phyloP scores from a whole-genome alignment of 2,888 invertebrate species.

The Drosophila borborema region DNA sequence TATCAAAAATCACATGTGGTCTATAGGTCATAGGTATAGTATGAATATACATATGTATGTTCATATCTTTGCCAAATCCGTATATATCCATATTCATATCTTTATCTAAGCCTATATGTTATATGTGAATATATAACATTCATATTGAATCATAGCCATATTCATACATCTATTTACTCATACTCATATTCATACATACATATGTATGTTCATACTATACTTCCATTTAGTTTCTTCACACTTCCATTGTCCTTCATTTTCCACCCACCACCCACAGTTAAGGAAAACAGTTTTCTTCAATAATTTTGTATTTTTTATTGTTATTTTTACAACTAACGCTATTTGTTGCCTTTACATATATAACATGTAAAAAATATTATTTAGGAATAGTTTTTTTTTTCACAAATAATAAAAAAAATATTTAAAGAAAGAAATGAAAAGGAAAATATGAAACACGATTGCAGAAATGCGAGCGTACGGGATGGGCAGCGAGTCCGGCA shows the following conservation, averaged over 20 bases:
- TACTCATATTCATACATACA: no score
- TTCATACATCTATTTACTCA: no score
- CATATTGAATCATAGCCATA: no score
- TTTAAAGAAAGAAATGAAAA: conserved; percentile 34
- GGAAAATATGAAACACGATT: conserved; percentile 45
- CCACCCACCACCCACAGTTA: not conserved
- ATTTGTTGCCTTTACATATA: conserved; percentile 82
- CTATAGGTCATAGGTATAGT: no score
- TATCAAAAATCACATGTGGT: no score
- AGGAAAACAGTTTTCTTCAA: conserved; percentile 17
- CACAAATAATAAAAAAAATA: conserved; percentile 23
- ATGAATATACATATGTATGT: no score
- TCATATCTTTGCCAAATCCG: no score
- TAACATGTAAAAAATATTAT: conserved; percentile 83
- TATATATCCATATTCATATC: no score
- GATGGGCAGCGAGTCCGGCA: conserved; percentile 4
- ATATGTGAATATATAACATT: no score
- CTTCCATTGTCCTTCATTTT: not conserved
- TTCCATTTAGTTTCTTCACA: not conserved
- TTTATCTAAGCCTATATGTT: no score
- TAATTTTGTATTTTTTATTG: conserved; percentile 46
- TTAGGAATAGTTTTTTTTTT: conserved; percentile 70
- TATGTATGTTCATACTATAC: no score
- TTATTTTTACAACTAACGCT: conserved; percentile 79
- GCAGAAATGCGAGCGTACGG: conserved; percentile 37